Percentiles rank a stretch among this genome's conserved stretches.
These are phyloP conservation scores for Heliothis virescens DNA, from an alignment of 1,140 invertebrate genomes.

Conservation along the genomic window DNA sequence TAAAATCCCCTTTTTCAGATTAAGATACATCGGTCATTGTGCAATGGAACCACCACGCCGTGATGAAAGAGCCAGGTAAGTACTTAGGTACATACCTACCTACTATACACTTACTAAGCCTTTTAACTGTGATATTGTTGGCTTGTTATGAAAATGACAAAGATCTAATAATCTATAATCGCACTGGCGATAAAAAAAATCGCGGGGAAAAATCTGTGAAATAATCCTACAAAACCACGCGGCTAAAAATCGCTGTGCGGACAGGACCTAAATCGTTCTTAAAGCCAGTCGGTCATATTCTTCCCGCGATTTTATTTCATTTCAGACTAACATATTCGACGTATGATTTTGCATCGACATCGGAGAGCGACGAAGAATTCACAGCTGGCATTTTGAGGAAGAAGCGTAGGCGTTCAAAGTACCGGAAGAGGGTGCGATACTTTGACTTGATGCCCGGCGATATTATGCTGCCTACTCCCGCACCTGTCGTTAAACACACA, in stretches of 20 bases:
- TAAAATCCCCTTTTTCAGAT: slow-evolving; percentile 58
- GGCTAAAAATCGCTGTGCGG: background rate
- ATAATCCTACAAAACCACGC: background rate
- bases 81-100: background rate
- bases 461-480: slow-evolving; percentile 67
- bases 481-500: slow-evolving; percentile 70
- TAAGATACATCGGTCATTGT: slow-evolving; percentile 77
- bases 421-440: slow-evolving; percentile 73
- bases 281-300: background rate
- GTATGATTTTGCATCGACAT: slow-evolving; percentile 60
- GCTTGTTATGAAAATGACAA: too few relatives aligned
- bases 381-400: slow-evolving; percentile 57
- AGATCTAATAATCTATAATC: too few relatives aligned
- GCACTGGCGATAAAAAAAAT: too few relatives aligned
- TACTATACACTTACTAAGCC: too few relatives aligned
- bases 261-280: too few relatives aligned
- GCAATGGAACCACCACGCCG: slow-evolving; percentile 56
- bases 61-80: slow-evolving; percentile 55
- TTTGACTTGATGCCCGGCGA: slow-evolving; percentile 70
- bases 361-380: slow-evolving; percentile 56
- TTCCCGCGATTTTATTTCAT: background rate
- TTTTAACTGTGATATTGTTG: too few relatives aligned
- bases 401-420: slow-evolving; percentile 47
- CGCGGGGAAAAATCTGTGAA: too few relatives aligned
- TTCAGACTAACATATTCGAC: background rate